Percentiles rank a stretch among this genome's conserved stretches.
Evolutionary conservation across 2,797 vertebrate genomes (phyloP).

Genomic region (Lophotriccus pileatus): DNA sequence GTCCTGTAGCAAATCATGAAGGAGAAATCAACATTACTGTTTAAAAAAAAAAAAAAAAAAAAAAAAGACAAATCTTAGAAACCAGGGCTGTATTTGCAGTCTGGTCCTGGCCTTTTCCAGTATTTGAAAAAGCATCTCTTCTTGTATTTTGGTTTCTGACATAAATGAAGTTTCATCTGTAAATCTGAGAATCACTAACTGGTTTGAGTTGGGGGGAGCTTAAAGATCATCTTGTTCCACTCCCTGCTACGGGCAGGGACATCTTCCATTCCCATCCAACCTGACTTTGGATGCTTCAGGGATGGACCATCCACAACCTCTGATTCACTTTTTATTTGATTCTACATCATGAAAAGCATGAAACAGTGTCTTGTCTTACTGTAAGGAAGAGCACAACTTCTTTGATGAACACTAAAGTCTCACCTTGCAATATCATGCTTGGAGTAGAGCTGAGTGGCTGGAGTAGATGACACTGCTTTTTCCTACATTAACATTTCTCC

Average conservation of each 20-base stretch:
- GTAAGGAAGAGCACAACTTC: background rate
- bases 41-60: background rate
- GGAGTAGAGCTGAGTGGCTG: background rate
- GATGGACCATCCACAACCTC: background rate
- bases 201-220: background rate
- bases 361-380: background rate
- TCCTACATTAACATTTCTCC: background rate
- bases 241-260: background rate
- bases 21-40: accelerated
- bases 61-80: background rate
- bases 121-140: background rate
- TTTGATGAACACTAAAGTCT: background rate
- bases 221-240: background rate
- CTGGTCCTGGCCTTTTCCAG: background rate
- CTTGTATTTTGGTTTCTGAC: background rate
- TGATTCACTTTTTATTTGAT: background rate
- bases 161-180: background rate
- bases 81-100: background rate
- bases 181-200: background rate
- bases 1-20: background rate
- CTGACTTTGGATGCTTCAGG: background rate
- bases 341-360: accelerated
- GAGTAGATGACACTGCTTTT: background rate
- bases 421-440: background rate
- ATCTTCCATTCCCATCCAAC: background rate